Evolutionary conservation across 1,140 invertebrate genomes (phyloP).

Genomic region (Brachionus manjavacas): DNA sequence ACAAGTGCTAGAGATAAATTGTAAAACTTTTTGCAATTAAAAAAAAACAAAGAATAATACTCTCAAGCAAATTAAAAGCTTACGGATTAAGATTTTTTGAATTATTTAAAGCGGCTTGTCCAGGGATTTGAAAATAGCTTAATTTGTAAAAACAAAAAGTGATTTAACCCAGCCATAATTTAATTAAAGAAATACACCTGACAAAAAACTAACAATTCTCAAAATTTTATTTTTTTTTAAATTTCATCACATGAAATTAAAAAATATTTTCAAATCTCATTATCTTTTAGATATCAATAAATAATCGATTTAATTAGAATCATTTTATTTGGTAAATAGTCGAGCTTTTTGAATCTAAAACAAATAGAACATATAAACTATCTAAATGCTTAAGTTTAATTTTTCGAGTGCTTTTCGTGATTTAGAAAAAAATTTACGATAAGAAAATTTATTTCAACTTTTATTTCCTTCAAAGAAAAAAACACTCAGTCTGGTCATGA

Average conservation of each 20-base stretch:
- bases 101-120: neutral
- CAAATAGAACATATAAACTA: neutral
- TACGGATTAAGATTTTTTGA: neutral
- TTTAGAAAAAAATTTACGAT: neutral
- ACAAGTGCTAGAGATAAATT: neutral
- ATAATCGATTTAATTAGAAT: neutral
- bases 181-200: neutral
- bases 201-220: neutral
- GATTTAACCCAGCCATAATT: neutral
- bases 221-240: neutral
- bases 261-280: neutral
- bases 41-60: neutral
- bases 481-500: neutral
- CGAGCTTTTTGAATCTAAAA: neutral
- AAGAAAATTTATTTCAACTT: too few relatives aligned
- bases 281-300: neutral
- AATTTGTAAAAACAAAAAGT: neutral
- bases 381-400: neutral
- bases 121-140: neutral
- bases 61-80: neutral
- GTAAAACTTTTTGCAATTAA: neutral
- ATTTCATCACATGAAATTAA: neutral
- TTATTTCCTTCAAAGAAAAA: neutral
- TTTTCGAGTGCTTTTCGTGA: neutral
- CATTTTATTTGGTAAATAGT: neutral